Percentiles rank a stretch among this genome's conserved stretches.
Conservation (phyloP, 2,888 invertebrate genomes). For the Melieria omissa region DNA sequence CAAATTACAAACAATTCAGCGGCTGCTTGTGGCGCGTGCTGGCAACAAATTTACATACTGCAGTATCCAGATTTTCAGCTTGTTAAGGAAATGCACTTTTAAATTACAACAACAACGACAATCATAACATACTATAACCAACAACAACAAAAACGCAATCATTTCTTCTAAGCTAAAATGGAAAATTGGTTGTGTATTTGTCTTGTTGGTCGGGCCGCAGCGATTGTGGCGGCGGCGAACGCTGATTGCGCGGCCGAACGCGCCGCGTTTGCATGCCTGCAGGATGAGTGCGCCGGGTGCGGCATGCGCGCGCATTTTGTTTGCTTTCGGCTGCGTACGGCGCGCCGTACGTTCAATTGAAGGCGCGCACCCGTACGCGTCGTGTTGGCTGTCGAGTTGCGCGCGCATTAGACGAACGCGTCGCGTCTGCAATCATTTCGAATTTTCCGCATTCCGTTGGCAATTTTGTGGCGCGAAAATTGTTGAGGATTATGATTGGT, state of each 20-base stretch:
- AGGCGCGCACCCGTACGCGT: background rate
- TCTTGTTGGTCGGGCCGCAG: background rate
- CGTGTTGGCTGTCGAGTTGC: background rate
- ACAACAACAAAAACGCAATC: slow-evolving; percentile 5
- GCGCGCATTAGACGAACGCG: slow-evolving; percentile 57
- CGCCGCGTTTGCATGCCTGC: slow-evolving; percentile 16
- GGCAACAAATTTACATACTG: slow-evolving; percentile 24
- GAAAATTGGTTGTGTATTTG: slow-evolving; percentile 2
- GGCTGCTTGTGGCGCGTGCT: slow-evolving; percentile 41
- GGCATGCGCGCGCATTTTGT: background rate
- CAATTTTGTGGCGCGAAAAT: slow-evolving; percentile 61
- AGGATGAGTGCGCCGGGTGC: slow-evolving; percentile 3
- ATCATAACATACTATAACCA: background rate
- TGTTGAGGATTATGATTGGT: slow-evolving; percentile 39
- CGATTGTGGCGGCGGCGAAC: slow-evolving; percentile 8
- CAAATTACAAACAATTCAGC: slow-evolving; percentile 36
- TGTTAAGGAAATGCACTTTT: slow-evolving; percentile 29
- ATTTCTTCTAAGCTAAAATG: slow-evolving; percentile 9
- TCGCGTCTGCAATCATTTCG: slow-evolving; percentile 51
- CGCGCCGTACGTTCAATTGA: background rate
- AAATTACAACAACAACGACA: slow-evolving; percentile 24
- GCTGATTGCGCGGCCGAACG: background rate
- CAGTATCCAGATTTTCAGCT: background rate
- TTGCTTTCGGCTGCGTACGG: background rate
- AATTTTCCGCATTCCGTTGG: slow-evolving; percentile 61